These are phyloP conservation scores for Sinocyclocheilus anophthalmus DNA, from an alignment of 2,113 vertebrate species.

Conservation along the genomic window DNA sequence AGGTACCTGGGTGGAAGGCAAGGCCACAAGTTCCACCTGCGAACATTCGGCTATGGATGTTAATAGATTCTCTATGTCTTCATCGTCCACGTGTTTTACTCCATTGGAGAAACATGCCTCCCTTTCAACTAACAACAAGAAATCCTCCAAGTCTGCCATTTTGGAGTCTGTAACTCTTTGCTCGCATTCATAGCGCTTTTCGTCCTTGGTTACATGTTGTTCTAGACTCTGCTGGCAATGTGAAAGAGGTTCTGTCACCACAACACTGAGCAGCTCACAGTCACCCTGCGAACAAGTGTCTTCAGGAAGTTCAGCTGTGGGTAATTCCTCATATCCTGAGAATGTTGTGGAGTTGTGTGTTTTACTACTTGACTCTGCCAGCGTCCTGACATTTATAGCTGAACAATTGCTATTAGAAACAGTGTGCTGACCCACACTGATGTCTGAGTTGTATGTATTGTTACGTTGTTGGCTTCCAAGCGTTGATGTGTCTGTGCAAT, in stretches of 20 bases:
- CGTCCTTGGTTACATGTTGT: conserved; percentile 45
- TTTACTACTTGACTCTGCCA: conserved; percentile 57
- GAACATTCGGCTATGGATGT: conserved; percentile 69
- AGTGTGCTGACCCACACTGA: conserved; percentile 52
- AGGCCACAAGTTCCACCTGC: conserved; percentile 75
- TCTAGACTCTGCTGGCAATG: conserved; percentile 61
- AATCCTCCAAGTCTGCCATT: conserved; percentile 78
- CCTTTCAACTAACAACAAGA: conserved; percentile 75
- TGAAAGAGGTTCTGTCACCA: conserved; percentile 72
- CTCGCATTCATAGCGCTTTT: conserved; percentile 55
- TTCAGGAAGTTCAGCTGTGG: conserved; percentile 74
- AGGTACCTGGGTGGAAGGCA: conserved; percentile 84
- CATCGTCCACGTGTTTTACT: conserved; percentile 72
- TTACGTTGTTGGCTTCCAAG: conserved; percentile 58
- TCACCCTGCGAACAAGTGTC: conserved; percentile 68
- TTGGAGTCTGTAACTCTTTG: conserved; percentile 66
- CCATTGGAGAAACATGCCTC: conserved; percentile 70
- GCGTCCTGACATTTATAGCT: conserved; percentile 60
- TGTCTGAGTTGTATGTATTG: conserved; percentile 40
- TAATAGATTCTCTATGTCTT: conserved; percentile 72
- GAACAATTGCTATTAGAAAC: conserved; percentile 60
- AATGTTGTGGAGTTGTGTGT: conserved; percentile 61
- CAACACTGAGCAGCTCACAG: conserved; percentile 73
- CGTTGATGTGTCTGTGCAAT: conserved; percentile 69
- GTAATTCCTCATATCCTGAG: conserved; percentile 72